Conservation (phyloP, 1,140 invertebrate genomes). For the Popillia japonica region DNA sequence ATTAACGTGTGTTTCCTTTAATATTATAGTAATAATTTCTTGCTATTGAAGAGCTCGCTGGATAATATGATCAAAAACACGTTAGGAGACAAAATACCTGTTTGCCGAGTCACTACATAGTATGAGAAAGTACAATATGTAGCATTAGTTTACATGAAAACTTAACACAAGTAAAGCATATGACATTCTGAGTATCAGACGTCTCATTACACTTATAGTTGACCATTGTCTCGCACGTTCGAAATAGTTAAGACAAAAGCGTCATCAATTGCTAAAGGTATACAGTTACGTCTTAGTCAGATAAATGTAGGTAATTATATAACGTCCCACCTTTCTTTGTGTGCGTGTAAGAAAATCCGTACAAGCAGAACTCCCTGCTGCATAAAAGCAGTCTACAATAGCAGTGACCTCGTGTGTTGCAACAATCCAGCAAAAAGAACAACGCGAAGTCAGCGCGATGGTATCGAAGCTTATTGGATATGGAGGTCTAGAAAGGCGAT, state of each 20-base stretch:
- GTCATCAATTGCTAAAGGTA: not conserved
- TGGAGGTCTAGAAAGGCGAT: not conserved
- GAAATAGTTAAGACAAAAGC: not conserved
- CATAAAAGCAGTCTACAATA: not conserved
- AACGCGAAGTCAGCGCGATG: not conserved
- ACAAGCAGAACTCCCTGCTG: not conserved
- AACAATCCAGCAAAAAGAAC: not conserved
- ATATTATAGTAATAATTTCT: too few species aligned
- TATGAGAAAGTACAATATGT: too few species aligned
- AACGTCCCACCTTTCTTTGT: not conserved
- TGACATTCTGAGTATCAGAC: too few species aligned
- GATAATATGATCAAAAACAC: too few species aligned
- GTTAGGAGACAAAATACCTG: too few species aligned
- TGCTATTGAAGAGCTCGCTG: too few species aligned
- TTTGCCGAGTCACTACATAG: too few species aligned
- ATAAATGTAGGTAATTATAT: constrained; percentile 3
- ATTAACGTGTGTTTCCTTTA: too few species aligned
- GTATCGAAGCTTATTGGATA: not conserved
- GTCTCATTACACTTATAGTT: too few species aligned
- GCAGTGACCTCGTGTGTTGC: not conserved
- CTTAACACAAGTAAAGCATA: too few species aligned
- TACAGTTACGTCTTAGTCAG: not conserved
- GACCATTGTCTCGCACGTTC: not conserved
- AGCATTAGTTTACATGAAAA: too few species aligned
- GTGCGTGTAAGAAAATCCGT: not conserved